These are phyloP conservation scores for Physocephala rufipes DNA, from an alignment of 2,888 invertebrate genomes.

Conservation along the genomic window DNA sequence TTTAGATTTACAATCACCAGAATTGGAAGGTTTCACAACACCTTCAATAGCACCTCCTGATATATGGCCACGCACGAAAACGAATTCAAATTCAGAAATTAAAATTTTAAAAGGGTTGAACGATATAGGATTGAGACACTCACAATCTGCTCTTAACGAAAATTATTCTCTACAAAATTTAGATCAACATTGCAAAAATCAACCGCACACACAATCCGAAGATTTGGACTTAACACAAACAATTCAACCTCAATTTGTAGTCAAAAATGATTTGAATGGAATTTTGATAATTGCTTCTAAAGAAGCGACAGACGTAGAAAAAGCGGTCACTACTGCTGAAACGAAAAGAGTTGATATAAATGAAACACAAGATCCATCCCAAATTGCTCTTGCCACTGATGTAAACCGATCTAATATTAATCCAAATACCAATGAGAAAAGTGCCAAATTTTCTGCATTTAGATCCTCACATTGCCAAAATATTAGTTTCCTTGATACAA, in stretches of 20 bases:
- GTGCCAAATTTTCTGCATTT: slow-evolving; percentile 46
- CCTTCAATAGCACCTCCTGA: slow-evolving; percentile 73
- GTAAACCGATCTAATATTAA: neutral
- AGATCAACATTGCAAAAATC: slow-evolving; percentile 61
- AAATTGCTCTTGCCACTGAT: slow-evolving; percentile 12
- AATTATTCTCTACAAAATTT: slow-evolving; percentile 61
- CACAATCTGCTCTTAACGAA: slow-evolving; percentile 63
- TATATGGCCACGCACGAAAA: slow-evolving; percentile 70
- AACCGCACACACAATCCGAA: slow-evolving; percentile 48
- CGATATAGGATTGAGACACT: slow-evolving; percentile 50
- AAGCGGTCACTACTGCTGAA: slow-evolving; percentile 30
- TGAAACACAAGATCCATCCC: slow-evolving; percentile 35
- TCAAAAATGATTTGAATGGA: slow-evolving; percentile 46
- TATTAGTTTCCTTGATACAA: slow-evolving; percentile 68
- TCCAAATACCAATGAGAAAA: slow-evolving; percentile 34
- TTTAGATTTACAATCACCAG: slow-evolving; percentile 77
- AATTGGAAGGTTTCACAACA: slow-evolving; percentile 77
- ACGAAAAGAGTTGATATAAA: slow-evolving; percentile 50
- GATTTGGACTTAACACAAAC: neutral
- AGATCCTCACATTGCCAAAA: slow-evolving; percentile 49
- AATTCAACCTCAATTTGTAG: slow-evolving; percentile 57
- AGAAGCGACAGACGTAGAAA: slow-evolving; percentile 24
- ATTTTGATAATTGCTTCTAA: slow-evolving; percentile 47
- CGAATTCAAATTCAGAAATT: slow-evolving; percentile 21
- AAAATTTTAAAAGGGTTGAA: slow-evolving; percentile 23